These are phyloP conservation scores for Pangasius sanitwongsei DNA, from an alignment of 2,797 vertebrate species.

Conservation along the genomic window DNA sequence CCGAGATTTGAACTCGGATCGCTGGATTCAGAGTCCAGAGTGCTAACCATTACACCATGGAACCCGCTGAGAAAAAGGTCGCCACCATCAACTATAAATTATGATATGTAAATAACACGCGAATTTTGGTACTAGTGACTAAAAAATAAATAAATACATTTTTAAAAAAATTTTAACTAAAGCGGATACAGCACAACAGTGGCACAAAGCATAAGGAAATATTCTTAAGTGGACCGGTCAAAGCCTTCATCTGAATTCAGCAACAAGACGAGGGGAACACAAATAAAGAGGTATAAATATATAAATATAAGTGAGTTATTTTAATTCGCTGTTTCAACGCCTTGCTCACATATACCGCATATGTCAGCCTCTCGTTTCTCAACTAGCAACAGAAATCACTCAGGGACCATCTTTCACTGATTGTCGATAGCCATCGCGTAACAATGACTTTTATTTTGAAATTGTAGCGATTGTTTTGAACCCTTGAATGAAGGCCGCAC, in stretches of 20 bases:
- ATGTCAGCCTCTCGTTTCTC: background rate
- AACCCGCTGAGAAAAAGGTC: background rate
- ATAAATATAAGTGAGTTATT: too few species aligned
- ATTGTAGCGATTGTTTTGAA: constrained; percentile 22
- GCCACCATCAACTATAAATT: fast-evolving
- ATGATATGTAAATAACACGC: too few species aligned
- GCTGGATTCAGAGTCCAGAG: constrained; percentile 72
- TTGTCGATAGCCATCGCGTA: too few species aligned
- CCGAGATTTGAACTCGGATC: constrained; percentile 72
- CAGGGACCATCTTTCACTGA: background rate
- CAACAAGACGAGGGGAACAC: background rate
- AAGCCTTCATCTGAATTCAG: background rate
- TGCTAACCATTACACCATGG: constrained; percentile 72
- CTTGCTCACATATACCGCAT: background rate
- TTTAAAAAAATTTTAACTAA: background rate
- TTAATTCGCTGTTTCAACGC: background rate
- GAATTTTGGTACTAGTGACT: too few species aligned
- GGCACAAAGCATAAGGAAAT: background rate
- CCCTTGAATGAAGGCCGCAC: constrained; percentile 16
- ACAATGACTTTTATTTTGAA: constrained; percentile 32
- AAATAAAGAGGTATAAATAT: background rate
- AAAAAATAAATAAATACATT: too few species aligned
- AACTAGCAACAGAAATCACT: background rate
- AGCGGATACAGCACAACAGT: background rate
- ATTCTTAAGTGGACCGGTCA: background rate